Conservation (phyloP, 1,140 invertebrate genomes). For the Drosophila kanapiae region DNA sequence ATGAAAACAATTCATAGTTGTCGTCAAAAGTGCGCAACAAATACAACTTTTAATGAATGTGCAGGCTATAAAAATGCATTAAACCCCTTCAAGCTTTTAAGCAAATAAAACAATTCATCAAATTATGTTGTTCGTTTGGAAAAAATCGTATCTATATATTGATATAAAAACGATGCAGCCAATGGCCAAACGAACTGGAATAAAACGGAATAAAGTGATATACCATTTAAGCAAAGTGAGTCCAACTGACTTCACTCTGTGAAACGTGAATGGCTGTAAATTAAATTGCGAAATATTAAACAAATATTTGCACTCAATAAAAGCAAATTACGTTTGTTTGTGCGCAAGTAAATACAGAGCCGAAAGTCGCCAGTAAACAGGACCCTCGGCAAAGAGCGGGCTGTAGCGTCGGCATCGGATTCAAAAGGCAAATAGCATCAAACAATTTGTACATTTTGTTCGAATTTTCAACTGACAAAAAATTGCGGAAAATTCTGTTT, state of each 20-base stretch:
- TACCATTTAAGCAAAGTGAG: constrained; percentile 34
- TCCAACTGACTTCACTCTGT: constrained; percentile 19
- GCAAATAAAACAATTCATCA: constrained; percentile 32
- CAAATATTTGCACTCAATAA: constrained; percentile 77
- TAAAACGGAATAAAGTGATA: constrained; percentile 34
- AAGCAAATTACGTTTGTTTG: constrained; percentile 70
- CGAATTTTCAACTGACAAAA: constrained; percentile 45
- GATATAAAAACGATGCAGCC: constrained; percentile 8
- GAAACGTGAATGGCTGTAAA: constrained; percentile 54
- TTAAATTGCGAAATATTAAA: constrained; percentile 74
- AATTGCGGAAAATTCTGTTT: constrained; percentile 45
- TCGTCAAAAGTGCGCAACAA: background rate
- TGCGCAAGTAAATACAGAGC: constrained; percentile 60
- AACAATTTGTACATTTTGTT: constrained; percentile 64
- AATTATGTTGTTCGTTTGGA: constrained; percentile 10
- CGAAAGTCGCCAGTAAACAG: constrained; percentile 60
- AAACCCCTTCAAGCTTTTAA: constrained; percentile 31
- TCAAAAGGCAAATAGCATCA: constrained; percentile 67
- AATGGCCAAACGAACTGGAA: constrained; percentile 14
- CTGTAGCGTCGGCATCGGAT: constrained; percentile 14
- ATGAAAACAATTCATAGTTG: no score
- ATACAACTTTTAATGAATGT: background rate
- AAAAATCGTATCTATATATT: constrained; percentile 5
- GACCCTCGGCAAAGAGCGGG: constrained; percentile 6
- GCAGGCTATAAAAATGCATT: constrained; percentile 40